These are phyloP conservation scores for Myotis myotis DNA, from an alignment of 2,797 vertebrate genomes.

Conservation along the genomic window DNA sequence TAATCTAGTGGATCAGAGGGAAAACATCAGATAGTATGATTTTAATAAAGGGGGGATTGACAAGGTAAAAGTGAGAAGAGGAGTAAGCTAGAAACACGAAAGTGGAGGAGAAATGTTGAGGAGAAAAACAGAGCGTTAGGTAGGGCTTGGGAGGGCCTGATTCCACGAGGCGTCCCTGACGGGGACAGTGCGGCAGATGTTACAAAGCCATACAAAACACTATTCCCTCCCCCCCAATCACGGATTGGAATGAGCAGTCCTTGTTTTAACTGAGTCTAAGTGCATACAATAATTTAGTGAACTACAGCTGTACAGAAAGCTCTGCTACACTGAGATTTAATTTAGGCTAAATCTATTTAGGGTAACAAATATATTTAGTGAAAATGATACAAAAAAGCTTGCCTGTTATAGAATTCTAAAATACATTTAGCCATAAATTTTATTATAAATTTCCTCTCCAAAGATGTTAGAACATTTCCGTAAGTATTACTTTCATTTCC, in stretches of 20 bases:
- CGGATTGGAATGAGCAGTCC: neutral
- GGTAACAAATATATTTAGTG: neutral
- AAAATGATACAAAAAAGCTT: neutral
- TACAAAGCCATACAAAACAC: neutral
- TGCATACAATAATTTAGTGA: neutral
- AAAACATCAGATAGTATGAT: neutral
- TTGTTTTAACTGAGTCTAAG: neutral
- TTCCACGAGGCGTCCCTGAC: neutral
- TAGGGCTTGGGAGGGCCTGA: neutral
- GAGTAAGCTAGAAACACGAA: neutral
- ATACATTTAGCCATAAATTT: neutral
- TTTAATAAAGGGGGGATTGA: neutral
- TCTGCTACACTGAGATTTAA: neutral
- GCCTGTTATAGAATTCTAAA: neutral
- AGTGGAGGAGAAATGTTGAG: neutral
- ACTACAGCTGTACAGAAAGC: neutral
- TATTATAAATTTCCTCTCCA: neutral
- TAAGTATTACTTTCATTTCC: slow-evolving; percentile 21
- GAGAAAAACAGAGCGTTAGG: neutral
- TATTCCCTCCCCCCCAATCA: neutral
- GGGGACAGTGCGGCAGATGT: neutral
- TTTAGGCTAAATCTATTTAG: neutral
- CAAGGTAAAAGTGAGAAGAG: neutral
- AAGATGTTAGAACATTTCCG: neutral
- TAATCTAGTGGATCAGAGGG: neutral